Evolutionary conservation across 2,888 invertebrate genomes (phyloP), one percentile per base, ranked within the genome.

Genomic region (Cheilosia grossa): DNA sequence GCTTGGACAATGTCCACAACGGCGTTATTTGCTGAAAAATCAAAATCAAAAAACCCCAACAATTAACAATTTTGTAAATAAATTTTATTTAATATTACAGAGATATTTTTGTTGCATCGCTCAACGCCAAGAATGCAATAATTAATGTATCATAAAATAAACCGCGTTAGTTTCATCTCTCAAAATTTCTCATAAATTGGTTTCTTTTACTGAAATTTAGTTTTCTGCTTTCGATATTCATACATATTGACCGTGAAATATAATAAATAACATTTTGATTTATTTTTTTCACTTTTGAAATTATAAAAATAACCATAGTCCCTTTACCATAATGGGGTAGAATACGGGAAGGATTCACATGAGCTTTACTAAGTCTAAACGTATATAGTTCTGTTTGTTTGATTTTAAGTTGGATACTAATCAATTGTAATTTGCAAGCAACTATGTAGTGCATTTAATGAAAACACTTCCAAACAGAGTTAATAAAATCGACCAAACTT

Each of bases 11-110:
- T 9, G 33, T 24, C n/a, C n/a, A n/a, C n/a, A n/a, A n/a, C n/a
- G n/a, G n/a, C n/a, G n/a, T n/a, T n/a, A n/a, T n/a, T n/a, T n/a
- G n/a, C n/a, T 37, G 4, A 13, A 13, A 17, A 17, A 19, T 15
- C 21, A 21, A 1, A 70, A 49, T n/a, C 37, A 61, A 56, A 44
- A 4, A n/a, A 13, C n/a, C 37, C 13, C 9, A 17, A 33, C 3
- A 27, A 33, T 75, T 56, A 72, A 82, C 54, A 82, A 73, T 79
- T 69, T 83, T 79, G 82, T 83, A 83, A 83, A 83, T 83, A 83
- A 79, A 73, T 83, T 79, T 37, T 83, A 79, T 82, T 82, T 24
- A 66, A 73, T 78, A 69, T 69, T 72, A 58, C 51, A 54, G 63
- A 73, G 51, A 78, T 78, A 73, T 54, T 51, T 56, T 51, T 56